These are phyloP conservation scores for Philaethria dido DNA, from an alignment of 2,888 invertebrate species.

Conservation along the genomic window DNA sequence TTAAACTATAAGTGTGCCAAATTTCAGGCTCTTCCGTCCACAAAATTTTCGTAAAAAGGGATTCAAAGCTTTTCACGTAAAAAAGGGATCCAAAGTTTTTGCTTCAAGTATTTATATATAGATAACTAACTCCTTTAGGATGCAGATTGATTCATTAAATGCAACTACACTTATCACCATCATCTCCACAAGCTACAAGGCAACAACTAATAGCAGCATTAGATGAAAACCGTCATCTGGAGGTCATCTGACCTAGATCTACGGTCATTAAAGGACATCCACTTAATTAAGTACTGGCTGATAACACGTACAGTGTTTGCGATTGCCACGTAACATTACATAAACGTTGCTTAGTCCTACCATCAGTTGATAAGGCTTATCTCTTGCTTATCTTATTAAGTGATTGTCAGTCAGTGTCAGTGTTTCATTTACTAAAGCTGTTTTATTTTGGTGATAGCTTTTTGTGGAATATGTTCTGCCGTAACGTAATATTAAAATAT, in stretches of 20 bases:
- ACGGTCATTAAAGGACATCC: constrained; percentile 27
- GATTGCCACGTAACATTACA: neutral
- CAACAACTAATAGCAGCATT: constrained; percentile 21
- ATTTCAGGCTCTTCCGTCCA: no score
- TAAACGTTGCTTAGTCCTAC: neutral
- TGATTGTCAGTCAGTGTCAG: neutral
- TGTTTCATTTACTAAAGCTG: neutral
- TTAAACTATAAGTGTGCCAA: no score
- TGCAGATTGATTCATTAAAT: constrained; percentile 7
- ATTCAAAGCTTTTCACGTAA: no score
- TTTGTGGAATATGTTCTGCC: no score
- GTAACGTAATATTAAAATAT: no score
- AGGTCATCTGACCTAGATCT: constrained; percentile 36
- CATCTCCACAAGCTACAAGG: constrained; percentile 7
- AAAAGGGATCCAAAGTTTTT: no score
- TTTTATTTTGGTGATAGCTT: no score
- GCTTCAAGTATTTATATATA: no score
- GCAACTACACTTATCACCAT: neutral
- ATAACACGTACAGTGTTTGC: constrained; percentile 2
- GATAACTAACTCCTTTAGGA: no score
- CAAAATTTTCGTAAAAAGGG: no score
- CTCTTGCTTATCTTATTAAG: neutral
- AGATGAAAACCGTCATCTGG: constrained; percentile 20
- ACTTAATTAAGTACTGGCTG: constrained; percentile 22
- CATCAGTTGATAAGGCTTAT: constrained; percentile 5